A percentile compares a stretch with the other conserved stretches of the same genome.
These are phyloP conservation scores for Phalacrocorax carbo DNA, from an alignment of 2,113 vertebrate species.

Conservation along the genomic window DNA sequence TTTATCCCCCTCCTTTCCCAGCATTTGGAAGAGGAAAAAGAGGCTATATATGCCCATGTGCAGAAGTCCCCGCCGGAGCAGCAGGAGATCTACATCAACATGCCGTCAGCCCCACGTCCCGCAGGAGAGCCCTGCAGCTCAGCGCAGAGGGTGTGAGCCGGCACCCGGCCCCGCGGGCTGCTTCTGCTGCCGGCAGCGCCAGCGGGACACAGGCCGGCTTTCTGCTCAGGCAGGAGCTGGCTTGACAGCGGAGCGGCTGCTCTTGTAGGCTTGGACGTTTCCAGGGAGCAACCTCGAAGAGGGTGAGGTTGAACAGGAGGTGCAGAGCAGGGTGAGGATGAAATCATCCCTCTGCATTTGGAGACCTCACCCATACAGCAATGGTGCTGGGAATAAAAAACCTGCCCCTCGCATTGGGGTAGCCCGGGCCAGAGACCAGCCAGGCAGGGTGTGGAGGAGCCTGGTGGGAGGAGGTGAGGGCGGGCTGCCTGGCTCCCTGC, in stretches of 20 bases:
- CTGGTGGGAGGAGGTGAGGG: rapidly evolving
- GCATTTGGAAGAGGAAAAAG: not conserved
- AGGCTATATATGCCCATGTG: rapidly evolving
- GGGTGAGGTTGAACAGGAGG: not conserved
- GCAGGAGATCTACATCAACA: not conserved
- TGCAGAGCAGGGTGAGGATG: rapidly evolving
- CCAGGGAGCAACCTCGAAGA: not conserved
- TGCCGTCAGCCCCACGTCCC: rapidly evolving
- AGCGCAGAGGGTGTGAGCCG: not conserved
- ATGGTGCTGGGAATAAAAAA: not conserved
- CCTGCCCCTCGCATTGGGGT: too few species aligned
- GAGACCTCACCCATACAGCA: rapidly evolving
- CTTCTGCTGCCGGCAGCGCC: not conserved
- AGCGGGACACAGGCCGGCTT: not conserved
- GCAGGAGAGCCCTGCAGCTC: not conserved
- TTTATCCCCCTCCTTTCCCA: not conserved
- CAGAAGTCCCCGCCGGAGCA: rapidly evolving
- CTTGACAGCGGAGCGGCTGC: not conserved
- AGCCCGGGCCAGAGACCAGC: rapidly evolving
- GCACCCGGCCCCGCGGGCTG: rapidly evolving
- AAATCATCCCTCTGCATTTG: not conserved
- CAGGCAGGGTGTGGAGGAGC: not conserved
- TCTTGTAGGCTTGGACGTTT: rapidly evolving
- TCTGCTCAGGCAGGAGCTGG: not conserved
- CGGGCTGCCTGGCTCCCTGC: not conserved